Evolutionary conservation across 2,113 vertebrate species (phyloP).

Genomic region (Dendrocopos noguchii): DNA sequence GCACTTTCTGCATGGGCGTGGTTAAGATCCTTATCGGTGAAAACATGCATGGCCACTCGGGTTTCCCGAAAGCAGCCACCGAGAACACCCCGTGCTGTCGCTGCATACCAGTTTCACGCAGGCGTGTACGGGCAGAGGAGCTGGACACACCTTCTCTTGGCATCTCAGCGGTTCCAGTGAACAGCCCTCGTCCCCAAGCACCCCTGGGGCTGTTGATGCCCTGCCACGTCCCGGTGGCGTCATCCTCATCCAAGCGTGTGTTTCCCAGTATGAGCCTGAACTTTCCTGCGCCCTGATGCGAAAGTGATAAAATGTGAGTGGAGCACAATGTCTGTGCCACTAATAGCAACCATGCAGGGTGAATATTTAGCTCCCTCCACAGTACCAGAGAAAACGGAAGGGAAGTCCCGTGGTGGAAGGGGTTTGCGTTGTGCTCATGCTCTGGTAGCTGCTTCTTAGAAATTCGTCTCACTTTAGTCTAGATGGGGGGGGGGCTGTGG

Average conservation of each 20-base stretch:
- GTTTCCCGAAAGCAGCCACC: slow-evolving; percentile 2
- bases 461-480: rapidly evolving
- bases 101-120: not conserved
- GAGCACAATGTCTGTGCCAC: not conserved
- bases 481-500: rapidly evolving
- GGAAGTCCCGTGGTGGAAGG: not conserved
- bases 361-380: not conserved
- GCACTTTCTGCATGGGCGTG: not conserved
- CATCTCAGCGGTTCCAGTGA: not conserved
- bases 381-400: not conserved
- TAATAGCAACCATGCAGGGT: rapidly evolving
- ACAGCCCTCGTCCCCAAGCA: not conserved
- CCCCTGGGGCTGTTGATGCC: not conserved
- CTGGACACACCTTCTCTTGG: slow-evolving; percentile 38
- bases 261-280: not conserved
- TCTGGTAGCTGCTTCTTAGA: not conserved
- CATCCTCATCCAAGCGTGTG: not conserved
- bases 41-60: not conserved
- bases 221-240: not conserved
- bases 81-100: not conserved
- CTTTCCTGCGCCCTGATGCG: not conserved
- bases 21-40: not conserved
- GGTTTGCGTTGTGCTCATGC: not conserved
- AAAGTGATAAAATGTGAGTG: not conserved
- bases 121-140: not conserved